Conservation (phyloP, 2,888 invertebrate species). For the Drosophila fungiperda region DNA sequence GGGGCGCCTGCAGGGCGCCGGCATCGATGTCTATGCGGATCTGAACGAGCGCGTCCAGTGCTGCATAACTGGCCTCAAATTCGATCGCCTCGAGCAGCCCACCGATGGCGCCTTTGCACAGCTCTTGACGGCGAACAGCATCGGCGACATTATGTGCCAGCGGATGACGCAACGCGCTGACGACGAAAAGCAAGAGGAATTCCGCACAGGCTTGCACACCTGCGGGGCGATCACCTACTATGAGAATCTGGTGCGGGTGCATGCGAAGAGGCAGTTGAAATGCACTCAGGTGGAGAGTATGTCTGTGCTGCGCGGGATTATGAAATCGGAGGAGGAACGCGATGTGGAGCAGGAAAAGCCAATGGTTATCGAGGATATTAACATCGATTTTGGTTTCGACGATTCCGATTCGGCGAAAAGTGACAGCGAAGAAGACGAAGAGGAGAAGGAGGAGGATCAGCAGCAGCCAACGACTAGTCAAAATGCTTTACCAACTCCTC, state of each 20-base stretch:
- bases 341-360: constrained; percentile 38
- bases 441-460: not conserved
- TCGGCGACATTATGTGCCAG: constrained; percentile 79
- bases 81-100: constrained; percentile 48
- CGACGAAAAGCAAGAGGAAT: constrained; percentile 31
- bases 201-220: constrained; percentile 57
- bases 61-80: constrained; percentile 77
- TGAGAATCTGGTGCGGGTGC: constrained; percentile 51
- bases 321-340: constrained; percentile 25
- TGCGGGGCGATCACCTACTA: constrained; percentile 63
- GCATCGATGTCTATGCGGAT: constrained; percentile 66
- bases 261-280: constrained; percentile 38
- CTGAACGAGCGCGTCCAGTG: constrained; percentile 70
- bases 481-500: not conserved
- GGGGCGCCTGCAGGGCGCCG: constrained; percentile 61
- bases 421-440: not conserved
- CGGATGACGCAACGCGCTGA: constrained; percentile 51
- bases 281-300: constrained; percentile 68
- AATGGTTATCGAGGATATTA: constrained; percentile 37
- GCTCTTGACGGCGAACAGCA: constrained; percentile 76
- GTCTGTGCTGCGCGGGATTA: constrained; percentile 52
- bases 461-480: constrained; percentile 3
- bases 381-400: constrained; percentile 53
- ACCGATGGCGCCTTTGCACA: constrained; percentile 52
- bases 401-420: constrained; percentile 12